A percentile compares a stretch with the other conserved stretches of the same genome.
phyloP scores from a whole-genome alignment of 2,797 vertebrate genomes.

The Limosa lapponica region DNA sequence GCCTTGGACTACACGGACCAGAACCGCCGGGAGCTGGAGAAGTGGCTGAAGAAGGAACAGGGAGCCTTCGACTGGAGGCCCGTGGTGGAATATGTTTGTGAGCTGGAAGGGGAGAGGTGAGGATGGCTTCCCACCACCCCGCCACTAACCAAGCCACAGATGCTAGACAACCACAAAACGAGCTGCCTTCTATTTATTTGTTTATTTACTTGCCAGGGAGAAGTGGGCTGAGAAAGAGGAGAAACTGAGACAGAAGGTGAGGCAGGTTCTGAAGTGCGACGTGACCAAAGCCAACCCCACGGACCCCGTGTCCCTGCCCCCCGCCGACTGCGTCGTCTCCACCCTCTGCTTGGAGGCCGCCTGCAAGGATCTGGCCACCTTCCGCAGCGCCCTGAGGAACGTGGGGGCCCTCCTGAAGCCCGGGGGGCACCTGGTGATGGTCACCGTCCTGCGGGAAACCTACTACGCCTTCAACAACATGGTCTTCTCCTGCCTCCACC shows the following conservation, averaged over 20 bases:
- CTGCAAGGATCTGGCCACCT: conserved; percentile 28
- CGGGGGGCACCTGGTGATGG: background rate
- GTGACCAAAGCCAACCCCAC: conserved; percentile 26
- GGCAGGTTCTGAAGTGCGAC: conserved; percentile 31
- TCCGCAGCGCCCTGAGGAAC: background rate
- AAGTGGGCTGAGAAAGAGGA: conserved; percentile 48
- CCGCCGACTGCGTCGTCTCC: background rate
- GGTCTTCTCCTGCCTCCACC: background rate
- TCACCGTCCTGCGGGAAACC: background rate
- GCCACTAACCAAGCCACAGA: accelerated
- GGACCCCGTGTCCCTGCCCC: background rate
- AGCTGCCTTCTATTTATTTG: accelerated
- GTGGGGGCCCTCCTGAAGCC: background rate
- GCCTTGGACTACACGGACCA: conserved; percentile 78
- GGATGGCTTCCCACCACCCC: background rate
- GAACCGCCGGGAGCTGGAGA: conserved; percentile 77
- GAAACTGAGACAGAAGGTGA: background rate
- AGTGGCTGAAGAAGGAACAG: conserved; percentile 70
- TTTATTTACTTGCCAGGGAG: background rate
- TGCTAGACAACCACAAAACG: no score
- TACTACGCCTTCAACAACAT: background rate
- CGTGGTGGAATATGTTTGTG: conserved; percentile 78
- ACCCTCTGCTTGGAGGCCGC: conserved; percentile 31
- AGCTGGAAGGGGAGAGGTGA: conserved; percentile 74
- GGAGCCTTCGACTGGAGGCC: conserved; percentile 79